Percentiles rank a stretch among this genome's conserved stretches.
phyloP scores from a whole-genome alignment of 64 coral and sea anemone species.

The Pocillopora verrucosa region DNA sequence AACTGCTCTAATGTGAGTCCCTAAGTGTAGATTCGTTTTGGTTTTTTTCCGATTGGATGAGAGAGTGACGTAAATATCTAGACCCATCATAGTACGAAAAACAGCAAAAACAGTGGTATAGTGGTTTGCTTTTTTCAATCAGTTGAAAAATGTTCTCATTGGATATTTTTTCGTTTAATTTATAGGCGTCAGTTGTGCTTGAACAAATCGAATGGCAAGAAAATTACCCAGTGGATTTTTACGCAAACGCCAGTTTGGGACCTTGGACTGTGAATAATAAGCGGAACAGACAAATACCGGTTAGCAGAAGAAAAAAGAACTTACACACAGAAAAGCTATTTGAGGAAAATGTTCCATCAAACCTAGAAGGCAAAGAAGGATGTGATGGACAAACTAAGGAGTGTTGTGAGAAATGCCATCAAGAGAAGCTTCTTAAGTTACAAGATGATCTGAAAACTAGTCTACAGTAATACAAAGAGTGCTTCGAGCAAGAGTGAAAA shows the following conservation, averaged over 20 bases:
- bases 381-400: conserved; percentile 22
- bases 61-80: too few species aligned
- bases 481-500: background rate
- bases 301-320: conserved; percentile 20
- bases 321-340: conserved; percentile 36
- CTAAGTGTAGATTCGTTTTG: too few species aligned
- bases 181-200: conserved; percentile 84
- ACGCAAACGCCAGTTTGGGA: conserved; percentile 82
- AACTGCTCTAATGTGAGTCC: too few species aligned
- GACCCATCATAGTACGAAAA: too few species aligned
- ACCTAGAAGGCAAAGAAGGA: conserved; percentile 1
- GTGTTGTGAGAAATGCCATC: conserved; percentile 56
- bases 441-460: background rate
- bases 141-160: background rate
- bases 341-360: background rate
- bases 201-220: conserved; percentile 79
- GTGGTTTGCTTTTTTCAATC: too few species aligned
- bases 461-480: background rate
- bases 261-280: conserved; percentile 91
- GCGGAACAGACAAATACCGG: conserved; percentile 35
- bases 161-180: background rate
- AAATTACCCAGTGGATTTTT: conserved; percentile 95
- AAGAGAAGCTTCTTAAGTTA: conserved; percentile 10
- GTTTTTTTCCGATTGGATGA: too few species aligned
- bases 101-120: too few species aligned